Conservation (phyloP, 2,113 vertebrate species). For the Channa maculata region DNA sequence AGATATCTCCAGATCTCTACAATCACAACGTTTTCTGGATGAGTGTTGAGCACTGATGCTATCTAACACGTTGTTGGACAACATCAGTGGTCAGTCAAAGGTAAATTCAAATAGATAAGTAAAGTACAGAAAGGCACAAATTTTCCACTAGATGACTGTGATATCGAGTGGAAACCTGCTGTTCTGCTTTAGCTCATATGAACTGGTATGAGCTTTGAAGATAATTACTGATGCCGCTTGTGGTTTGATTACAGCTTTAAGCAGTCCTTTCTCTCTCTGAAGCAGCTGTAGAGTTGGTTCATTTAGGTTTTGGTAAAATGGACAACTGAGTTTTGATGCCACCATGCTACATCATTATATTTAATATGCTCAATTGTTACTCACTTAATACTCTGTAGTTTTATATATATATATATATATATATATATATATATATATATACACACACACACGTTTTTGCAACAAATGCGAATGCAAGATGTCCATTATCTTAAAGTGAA, state of each 20-base stretch:
- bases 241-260: conserved; percentile 45
- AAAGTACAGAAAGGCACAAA: not conserved
- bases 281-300: conserved; percentile 10
- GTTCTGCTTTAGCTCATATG: conserved; percentile 4
- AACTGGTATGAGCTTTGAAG: conserved; percentile 27
- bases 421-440: too few relatives aligned
- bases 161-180: conserved; percentile 4
- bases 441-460: too few relatives aligned
- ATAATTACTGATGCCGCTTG: conserved; percentile 48
- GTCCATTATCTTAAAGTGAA: not conserved
- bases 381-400: too few relatives aligned
- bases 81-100: not conserved
- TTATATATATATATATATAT: too few relatives aligned
- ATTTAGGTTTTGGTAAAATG: conserved; percentile 27
- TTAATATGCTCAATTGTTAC: too few relatives aligned
- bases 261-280: conserved; percentile 1
- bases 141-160: conserved; percentile 4
- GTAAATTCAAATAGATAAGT: conserved; percentile 6
- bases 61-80: conserved; percentile 20
- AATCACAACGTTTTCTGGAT: not conserved
- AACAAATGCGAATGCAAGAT: not conserved
- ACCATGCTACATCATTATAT: too few relatives aligned
- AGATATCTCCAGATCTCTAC: conserved; percentile 4
- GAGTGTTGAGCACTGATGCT: not conserved
- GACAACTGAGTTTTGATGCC: not conserved